Evolutionary conservation across 2,797 vertebrate genomes (phyloP), one percentile per base, ranked within the genome.

Genomic region (Trematomus bernacchii): DNA sequence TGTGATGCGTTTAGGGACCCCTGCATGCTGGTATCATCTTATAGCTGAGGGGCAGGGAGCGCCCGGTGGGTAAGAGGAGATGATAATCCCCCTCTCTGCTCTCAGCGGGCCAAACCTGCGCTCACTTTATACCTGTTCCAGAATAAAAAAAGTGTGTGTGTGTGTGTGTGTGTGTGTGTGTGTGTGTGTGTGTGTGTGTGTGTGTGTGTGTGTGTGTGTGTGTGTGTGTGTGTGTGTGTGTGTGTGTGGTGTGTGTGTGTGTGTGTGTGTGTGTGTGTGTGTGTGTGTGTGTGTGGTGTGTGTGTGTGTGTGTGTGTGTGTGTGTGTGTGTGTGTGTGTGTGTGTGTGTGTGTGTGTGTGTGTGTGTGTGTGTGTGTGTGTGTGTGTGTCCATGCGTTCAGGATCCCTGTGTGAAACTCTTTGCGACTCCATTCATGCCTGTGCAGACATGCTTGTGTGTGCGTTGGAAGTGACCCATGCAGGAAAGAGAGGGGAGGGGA

Each of bases 11-110:
- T 37, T 60, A 44, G 53, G 72, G 71, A 82, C 77, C 79, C 77
- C 76, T 79, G 57, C 70, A 51, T 79, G 66, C 63, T 37, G 64
- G 85, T 86, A 77, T 94, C 86, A 63, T 81, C 69, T 82, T 84
- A 54, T 93, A 87, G 94, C 96, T 95, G 57, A 64, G 85, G 96
- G 96, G 95, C 89, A 90, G 94, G 96, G 96, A 93, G 95, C 88
- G 83, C 86, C 92, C 33, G 54, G 76, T 76, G 86, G 91, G 91
- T 91, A 94, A 94, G 80, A 89, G 81, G 91, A 91, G 88, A 92
- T 70, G 64, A 86, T 85, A 77, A 87, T 87, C 72, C 84, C 76
- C 40, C 33, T 21, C 65, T 67, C 63, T 68, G 80, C 73, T 90
- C 63, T 76, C 76, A 66, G 43, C 19, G 10, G 48, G 71, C 83